These are phyloP conservation scores for Acropora tenuis DNA, from an alignment of 64 coral and sea anemone species.

Conservation along the genomic window DNA sequence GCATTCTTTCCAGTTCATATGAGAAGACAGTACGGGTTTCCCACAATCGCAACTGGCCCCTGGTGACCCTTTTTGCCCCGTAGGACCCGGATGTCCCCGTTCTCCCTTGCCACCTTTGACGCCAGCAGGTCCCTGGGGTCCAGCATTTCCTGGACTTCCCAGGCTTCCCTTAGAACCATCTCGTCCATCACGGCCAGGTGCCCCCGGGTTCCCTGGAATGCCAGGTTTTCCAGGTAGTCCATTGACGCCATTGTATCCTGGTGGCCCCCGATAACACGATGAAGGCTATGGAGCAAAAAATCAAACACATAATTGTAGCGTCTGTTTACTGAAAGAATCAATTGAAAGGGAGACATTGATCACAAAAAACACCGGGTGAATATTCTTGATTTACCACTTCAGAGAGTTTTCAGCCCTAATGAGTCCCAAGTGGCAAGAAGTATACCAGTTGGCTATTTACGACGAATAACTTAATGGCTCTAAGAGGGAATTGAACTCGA, in stretches of 20 bases:
- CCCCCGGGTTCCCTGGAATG: background rate
- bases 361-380: no score
- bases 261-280: background rate
- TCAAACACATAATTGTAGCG: background rate
- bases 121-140: background rate
- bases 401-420: no score
- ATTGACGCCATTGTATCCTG: background rate
- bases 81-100: background rate
- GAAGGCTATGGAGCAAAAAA: background rate
- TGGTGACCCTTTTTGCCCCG: background rate
- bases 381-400: no score
- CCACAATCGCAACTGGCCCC: background rate
- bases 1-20: conserved; percentile 17
- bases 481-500: no score
- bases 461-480: no score
- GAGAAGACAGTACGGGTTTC: background rate
- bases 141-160: background rate
- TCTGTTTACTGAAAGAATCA: background rate
- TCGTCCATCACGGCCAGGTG: background rate
- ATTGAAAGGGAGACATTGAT: background rate
- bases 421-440: no score
- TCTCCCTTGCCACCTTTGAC: background rate
- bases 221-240: background rate
- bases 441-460: no score
- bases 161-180: background rate